Evolutionary conservation across 2,113 vertebrate species (phyloP).

Genomic region (Erythrolamprus reginae): DNA sequence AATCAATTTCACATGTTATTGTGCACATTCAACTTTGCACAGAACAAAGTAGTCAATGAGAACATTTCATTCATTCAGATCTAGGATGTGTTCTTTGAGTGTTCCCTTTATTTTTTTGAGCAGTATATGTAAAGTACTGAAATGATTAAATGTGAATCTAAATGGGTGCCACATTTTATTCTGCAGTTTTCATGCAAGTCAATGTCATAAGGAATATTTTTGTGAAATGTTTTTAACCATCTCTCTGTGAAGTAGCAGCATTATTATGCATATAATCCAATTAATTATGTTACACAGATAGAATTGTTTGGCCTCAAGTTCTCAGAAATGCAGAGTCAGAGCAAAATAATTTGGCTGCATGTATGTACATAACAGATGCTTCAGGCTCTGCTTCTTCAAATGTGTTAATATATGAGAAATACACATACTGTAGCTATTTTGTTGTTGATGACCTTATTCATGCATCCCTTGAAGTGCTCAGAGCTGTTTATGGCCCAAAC

Average conservation of each 20-base stretch:
- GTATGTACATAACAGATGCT: not conserved
- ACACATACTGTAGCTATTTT: conserved; percentile 1
- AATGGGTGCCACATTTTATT: not conserved
- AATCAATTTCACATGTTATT: too few relatives aligned
- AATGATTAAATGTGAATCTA: not conserved
- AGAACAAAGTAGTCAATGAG: too few relatives aligned
- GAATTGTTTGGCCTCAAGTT: not conserved
- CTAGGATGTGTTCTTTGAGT: too few relatives aligned
- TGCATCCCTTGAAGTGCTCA: conserved; percentile 46
- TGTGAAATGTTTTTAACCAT: not conserved
- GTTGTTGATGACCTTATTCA: conserved; percentile 42
- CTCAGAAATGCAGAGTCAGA: not conserved
- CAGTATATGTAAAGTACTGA: not conserved
- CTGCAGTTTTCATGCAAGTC: not conserved
- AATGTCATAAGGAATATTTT: not conserved
- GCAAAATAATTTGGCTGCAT: not conserved
- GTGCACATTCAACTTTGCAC: too few relatives aligned
- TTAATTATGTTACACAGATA: not conserved
- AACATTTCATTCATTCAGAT: too few relatives aligned
- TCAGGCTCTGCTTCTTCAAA: not conserved
- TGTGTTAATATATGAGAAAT: not conserved
- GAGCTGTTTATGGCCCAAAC: conserved; percentile 37
- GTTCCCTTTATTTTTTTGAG: too few relatives aligned
- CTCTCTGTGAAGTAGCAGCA: not conserved
- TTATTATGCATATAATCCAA: not conserved